Evolutionary conservation across 2,113 vertebrate species (phyloP).

Genomic region (Trogon melanurus): DNA sequence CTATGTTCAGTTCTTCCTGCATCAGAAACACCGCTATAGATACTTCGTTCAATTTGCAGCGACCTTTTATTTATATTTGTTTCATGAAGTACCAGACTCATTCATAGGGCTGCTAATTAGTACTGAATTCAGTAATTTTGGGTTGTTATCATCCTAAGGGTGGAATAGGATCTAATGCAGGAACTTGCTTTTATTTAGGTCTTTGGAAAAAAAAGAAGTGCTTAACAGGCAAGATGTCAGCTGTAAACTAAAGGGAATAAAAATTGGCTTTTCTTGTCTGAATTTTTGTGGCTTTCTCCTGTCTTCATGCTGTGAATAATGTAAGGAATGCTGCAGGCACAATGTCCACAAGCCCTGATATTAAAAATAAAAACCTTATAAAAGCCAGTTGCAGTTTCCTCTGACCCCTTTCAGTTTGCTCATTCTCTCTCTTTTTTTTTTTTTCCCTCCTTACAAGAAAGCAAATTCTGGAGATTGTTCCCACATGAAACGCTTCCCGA

Average conservation of each 20-base stretch:
- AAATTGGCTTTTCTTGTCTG: conserved; percentile 17
- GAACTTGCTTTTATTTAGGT: neutral
- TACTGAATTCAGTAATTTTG: neutral
- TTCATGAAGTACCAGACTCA: neutral
- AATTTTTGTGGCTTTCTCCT: conserved; percentile 38
- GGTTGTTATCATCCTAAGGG: neutral
- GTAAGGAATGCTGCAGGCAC: conserved; percentile 29
- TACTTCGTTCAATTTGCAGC: neutral
- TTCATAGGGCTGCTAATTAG: neutral
- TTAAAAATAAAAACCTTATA: conserved; percentile 19
- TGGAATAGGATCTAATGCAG: neutral
- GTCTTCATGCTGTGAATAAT: conserved; percentile 41
- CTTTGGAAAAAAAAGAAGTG: neutral
- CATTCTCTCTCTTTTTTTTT: neutral
- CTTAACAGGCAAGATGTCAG: neutral
- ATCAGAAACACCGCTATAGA: neutral
- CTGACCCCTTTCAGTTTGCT: neutral
- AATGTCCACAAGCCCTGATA: neutral
- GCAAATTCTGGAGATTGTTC: conserved; percentile 43
- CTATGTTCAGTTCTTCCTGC: neutral
- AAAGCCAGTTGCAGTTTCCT: conserved; percentile 19
- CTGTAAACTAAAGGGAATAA: conserved; percentile 17
- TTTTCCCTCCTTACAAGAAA: neutral
- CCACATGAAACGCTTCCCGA: neutral
- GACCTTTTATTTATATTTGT: neutral